phyloP scores from a whole-genome alignment of 2,113 vertebrate genomes.

The Chaetorhynchus papuensis region DNA sequence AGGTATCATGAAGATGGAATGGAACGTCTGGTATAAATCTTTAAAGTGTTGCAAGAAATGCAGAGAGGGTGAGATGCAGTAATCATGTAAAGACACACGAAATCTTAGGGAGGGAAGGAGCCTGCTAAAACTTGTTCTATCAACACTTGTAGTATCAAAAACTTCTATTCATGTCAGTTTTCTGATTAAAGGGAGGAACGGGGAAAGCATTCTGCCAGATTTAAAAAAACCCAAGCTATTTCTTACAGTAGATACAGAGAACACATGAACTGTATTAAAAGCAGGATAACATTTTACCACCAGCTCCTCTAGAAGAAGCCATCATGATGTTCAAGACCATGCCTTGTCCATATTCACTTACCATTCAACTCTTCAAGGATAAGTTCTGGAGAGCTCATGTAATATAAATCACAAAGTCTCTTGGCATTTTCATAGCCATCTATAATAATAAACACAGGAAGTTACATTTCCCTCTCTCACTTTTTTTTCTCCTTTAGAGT shows the following conservation, averaged over 20 bases:
- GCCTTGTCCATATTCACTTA: slow-evolving; percentile 56
- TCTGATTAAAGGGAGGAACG: background rate
- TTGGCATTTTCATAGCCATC: slow-evolving; percentile 96
- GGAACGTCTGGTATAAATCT: background rate
- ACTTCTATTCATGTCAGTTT: background rate
- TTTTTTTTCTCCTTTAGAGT: background rate
- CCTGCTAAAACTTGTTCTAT: background rate
- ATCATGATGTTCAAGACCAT: background rate
- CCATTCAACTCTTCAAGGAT: slow-evolving; percentile 87
- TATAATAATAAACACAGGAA: slow-evolving; percentile 60
- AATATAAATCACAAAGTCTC: slow-evolving; percentile 94
- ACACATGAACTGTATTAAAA: background rate
- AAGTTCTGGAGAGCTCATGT: slow-evolving; percentile 93
- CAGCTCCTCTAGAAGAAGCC: background rate
- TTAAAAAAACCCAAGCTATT: background rate
- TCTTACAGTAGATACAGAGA: background rate
- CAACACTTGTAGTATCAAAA: background rate
- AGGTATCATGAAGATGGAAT: background rate
- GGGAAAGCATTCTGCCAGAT: background rate
- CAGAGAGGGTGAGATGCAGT: background rate
- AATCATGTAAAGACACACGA: background rate
- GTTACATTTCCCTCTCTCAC: background rate
- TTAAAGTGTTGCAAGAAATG: background rate
- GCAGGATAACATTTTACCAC: background rate
- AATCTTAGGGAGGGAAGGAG: background rate